Percentiles rank a stretch among this genome's conserved stretches.
These are phyloP conservation scores for Lucifuga dentata DNA, from an alignment of 2,113 vertebrate species.

Conservation along the genomic window DNA sequence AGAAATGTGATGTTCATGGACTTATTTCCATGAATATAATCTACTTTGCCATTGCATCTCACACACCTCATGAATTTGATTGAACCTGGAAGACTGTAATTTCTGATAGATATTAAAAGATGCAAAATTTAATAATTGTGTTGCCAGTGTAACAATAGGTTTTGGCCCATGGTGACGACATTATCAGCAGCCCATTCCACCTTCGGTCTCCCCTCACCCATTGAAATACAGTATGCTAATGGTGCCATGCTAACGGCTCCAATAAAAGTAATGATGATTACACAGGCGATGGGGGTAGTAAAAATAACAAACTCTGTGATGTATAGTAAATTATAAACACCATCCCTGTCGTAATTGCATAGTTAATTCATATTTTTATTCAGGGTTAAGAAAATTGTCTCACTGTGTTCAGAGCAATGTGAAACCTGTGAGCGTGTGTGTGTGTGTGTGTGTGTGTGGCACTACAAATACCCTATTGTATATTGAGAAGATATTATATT, in stretches of 20 bases:
- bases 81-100: conserved; percentile 36
- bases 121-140: conserved; percentile 51
- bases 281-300: conserved; percentile 24
- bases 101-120: conserved; percentile 67
- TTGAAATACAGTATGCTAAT: conserved; percentile 62
- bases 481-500: conserved; percentile 12
- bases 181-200: conserved; percentile 40
- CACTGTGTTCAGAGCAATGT: neutral
- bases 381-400: conserved; percentile 28
- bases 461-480: conserved; percentile 7
- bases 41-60: conserved; percentile 16
- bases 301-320: conserved; percentile 59
- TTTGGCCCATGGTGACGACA: conserved; percentile 31
- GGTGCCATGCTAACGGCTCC: conserved; percentile 57
- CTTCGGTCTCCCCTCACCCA: conserved; percentile 45
- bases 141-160: conserved; percentile 40
- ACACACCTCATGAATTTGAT: conserved; percentile 61
- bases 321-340: conserved; percentile 54
- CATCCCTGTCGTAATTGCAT: conserved; percentile 38
- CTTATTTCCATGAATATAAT: conserved; percentile 65
- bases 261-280: conserved; percentile 71
- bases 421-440: neutral
- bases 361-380: conserved; percentile 43
- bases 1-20: conserved; percentile 47
- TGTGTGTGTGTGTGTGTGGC: conserved; percentile 12